Evolutionary conservation across 2,113 vertebrate species (phyloP).

Genomic region (Zootoca vivipara): DNA sequence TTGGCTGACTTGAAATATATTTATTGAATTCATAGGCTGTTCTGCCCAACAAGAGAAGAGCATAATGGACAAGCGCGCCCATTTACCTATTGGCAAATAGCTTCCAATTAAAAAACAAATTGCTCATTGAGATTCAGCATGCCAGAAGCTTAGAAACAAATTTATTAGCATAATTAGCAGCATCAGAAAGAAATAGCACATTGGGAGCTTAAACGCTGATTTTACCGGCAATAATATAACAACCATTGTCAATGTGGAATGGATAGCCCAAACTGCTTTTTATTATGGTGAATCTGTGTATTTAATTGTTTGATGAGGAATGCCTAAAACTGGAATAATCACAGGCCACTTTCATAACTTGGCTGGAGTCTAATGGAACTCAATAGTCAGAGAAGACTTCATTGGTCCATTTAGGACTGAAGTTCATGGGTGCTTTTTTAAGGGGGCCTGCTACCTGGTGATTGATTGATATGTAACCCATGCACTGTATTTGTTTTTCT

Average conservation of each 20-base stretch:
- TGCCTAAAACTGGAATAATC: slow-evolving; percentile 9
- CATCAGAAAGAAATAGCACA: slow-evolving; percentile 32
- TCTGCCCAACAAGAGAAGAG: slow-evolving; percentile 18
- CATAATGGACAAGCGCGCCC: slow-evolving; percentile 8
- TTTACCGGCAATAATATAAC: slow-evolving; percentile 28
- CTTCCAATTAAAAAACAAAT: slow-evolving; percentile 44
- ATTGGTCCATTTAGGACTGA: background rate
- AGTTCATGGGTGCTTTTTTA: background rate
- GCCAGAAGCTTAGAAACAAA: slow-evolving; percentile 49
- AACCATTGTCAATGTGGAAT: background rate
- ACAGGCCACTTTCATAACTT: background rate
- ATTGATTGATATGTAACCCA: background rate
- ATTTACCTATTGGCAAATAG: slow-evolving; percentile 36
- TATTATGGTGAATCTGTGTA: slow-evolving; percentile 19
- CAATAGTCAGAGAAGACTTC: background rate
- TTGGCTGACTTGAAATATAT: slow-evolving; percentile 34
- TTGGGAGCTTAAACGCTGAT: slow-evolving; percentile 21
- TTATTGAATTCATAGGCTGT: slow-evolving; percentile 28
- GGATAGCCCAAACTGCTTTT: slow-evolving; percentile 29
- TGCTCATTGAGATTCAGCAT: slow-evolving; percentile 33
- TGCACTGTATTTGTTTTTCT: background rate
- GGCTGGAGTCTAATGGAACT: background rate
- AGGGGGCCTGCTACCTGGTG: background rate
- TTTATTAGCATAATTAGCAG: slow-evolving; percentile 30
- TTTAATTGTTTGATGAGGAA: background rate